Percentiles rank a stretch among this genome's conserved stretches.
These are phyloP conservation scores for Cygnus olor DNA, from an alignment of 2,797 vertebrate genomes.

Conservation along the genomic window DNA sequence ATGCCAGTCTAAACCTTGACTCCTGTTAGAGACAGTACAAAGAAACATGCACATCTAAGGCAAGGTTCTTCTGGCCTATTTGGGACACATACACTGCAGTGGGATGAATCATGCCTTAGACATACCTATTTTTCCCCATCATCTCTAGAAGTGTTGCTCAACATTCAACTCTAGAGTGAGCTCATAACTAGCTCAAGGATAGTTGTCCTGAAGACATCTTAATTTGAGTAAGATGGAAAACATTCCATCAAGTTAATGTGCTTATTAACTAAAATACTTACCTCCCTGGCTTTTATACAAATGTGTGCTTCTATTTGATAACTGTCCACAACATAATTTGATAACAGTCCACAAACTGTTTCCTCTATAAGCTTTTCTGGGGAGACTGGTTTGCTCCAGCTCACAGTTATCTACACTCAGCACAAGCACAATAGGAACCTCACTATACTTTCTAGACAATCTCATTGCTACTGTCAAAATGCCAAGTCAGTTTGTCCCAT, in stretches of 20 bases:
- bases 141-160: not conserved
- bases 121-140: not conserved
- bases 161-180: no score
- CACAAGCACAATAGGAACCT: not conserved
- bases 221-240: not conserved
- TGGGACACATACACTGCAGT: not conserved
- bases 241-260: not conserved
- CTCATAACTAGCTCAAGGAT: not conserved
- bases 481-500: not conserved
- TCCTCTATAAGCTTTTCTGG: not conserved
- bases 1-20: not conserved
- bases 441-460: not conserved
- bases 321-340: no score
- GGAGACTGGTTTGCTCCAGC: not conserved
- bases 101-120: not conserved
- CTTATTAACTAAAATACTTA: not conserved
- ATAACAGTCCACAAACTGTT: not conserved
- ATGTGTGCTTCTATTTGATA: not conserved
- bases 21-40: not conserved
- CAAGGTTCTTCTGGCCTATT: not conserved
- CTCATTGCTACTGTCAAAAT: not conserved
- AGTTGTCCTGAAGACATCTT: not conserved
- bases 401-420: not conserved
- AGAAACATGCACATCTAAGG: not conserved
- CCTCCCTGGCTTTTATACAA: not conserved